Evolutionary conservation across 2,113 vertebrate genomes (phyloP).

Genomic region (Oreotrochilus melanogaster): DNA sequence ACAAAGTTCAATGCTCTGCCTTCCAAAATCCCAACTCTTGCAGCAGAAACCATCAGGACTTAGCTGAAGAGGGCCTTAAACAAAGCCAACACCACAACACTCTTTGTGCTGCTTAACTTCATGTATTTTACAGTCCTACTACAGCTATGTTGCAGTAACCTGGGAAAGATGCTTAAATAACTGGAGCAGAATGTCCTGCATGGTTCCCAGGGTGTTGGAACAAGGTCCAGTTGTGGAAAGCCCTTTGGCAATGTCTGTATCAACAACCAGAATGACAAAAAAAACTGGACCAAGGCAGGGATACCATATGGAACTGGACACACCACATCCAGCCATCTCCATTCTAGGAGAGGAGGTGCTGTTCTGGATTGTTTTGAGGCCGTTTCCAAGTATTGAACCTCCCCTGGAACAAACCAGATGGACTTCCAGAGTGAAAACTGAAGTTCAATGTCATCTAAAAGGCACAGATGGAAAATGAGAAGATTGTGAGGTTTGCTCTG

Average conservation of each 20-base stretch:
- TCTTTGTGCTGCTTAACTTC: neutral
- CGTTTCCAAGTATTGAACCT: neutral
- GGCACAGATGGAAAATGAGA: fast-evolving
- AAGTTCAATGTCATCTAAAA: neutral
- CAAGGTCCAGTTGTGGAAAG: neutral
- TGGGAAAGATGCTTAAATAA: neutral
- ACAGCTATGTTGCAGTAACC: neutral
- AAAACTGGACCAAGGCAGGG: neutral
- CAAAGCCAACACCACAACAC: neutral
- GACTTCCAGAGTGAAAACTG: neutral
- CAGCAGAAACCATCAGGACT: neutral
- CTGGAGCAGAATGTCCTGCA: neutral
- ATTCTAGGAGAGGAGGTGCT: neutral
- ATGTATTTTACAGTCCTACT: neutral
- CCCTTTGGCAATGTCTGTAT: neutral
- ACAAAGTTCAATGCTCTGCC: neutral
- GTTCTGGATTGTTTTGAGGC: neutral
- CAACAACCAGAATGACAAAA: neutral
- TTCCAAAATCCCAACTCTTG: neutral
- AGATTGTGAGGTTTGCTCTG: neutral
- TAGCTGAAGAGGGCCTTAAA: neutral
- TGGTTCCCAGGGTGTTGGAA: fast-evolving
- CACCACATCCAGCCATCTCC: neutral
- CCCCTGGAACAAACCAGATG: neutral
- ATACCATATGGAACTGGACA: neutral